A percentile compares a stretch with the other conserved stretches of the same genome.
phyloP scores from a whole-genome alignment of 1,140 invertebrate species.

The Bombus superbus region DNA sequence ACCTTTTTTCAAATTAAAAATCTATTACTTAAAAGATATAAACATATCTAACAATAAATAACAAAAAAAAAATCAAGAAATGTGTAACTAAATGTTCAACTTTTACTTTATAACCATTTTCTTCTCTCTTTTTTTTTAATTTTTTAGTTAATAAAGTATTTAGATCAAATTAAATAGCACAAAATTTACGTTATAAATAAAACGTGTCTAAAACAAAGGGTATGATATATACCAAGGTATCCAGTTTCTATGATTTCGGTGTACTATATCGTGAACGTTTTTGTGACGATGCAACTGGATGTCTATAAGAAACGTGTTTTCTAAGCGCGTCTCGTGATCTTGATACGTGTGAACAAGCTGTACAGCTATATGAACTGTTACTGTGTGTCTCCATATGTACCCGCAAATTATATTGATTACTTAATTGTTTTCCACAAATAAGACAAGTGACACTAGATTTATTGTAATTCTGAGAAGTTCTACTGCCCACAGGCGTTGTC shows the following conservation, averaged over 20 bases:
- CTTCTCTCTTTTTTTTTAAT: not conserved
- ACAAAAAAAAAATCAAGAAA: slow-evolving; percentile 16
- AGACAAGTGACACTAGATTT: slow-evolving; percentile 89
- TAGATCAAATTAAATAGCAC: slow-evolving; percentile 20
- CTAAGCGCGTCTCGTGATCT: slow-evolving; percentile 92
- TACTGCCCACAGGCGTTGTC: slow-evolving; percentile 56
- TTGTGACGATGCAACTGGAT: slow-evolving; percentile 84
- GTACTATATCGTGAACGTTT: slow-evolving; percentile 78
- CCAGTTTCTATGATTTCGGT: slow-evolving; percentile 67
- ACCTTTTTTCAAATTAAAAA: not conserved
- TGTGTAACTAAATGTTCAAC: slow-evolving; percentile 2
- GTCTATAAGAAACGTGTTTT: slow-evolving; percentile 94
- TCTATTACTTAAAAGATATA: not conserved
- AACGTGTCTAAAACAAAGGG: slow-evolving; percentile 44
- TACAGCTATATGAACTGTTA: slow-evolving; percentile 91
- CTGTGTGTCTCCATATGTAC: slow-evolving; percentile 95
- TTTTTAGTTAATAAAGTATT: slow-evolving; percentile 20
- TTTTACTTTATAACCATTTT: slow-evolving; percentile 14
- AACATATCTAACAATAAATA: slow-evolving; percentile 31
- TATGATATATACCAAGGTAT: slow-evolving; percentile 38
- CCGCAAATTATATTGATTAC: slow-evolving; percentile 94
- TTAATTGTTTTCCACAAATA: slow-evolving; percentile 93
- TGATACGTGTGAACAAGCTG: slow-evolving; percentile 92
- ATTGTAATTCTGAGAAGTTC: slow-evolving; percentile 76
- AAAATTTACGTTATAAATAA: slow-evolving; percentile 3